phyloP scores from a whole-genome alignment of 2,113 vertebrate species.

The Petromus typicus region DNA sequence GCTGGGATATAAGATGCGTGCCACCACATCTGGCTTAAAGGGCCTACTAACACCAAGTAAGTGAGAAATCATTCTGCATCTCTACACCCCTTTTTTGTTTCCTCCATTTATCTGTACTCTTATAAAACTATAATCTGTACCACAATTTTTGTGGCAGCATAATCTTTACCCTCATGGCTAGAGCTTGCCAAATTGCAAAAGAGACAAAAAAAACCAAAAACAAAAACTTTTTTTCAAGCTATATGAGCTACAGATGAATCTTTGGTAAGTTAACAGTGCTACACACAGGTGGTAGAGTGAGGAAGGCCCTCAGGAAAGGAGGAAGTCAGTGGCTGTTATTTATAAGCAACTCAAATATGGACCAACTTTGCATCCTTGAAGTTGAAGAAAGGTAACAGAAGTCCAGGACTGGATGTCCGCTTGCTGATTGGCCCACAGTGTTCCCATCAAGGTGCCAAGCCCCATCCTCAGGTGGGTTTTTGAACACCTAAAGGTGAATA shows the following conservation, averaged over 20 bases:
- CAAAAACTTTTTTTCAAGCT: not conserved
- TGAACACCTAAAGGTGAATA: not conserved
- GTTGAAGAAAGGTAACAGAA: not conserved
- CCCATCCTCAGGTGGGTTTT: not conserved
- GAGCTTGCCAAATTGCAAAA: conserved; percentile 3
- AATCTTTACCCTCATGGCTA: not conserved
- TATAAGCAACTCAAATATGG: not conserved
- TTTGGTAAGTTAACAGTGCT: not conserved
- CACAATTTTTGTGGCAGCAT: not conserved
- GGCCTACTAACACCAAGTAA: not conserved
- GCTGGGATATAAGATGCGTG: not conserved
- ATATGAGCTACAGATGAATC: not conserved
- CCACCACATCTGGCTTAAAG: not conserved
- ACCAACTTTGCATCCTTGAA: conserved; percentile 4
- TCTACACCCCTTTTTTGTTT: not conserved
- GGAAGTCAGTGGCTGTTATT: not conserved
- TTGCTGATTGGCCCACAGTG: not conserved
- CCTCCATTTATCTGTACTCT: conserved; percentile 2
- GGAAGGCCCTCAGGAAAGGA: not conserved
- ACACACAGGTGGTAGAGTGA: not conserved
- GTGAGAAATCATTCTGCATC: not conserved
- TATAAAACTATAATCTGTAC: not conserved
- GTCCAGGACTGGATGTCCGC: not conserved
- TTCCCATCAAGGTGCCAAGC: not conserved
- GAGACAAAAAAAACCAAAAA: not conserved